phyloP scores from a whole-genome alignment of 2,113 vertebrate species.

The Pica pica region DNA sequence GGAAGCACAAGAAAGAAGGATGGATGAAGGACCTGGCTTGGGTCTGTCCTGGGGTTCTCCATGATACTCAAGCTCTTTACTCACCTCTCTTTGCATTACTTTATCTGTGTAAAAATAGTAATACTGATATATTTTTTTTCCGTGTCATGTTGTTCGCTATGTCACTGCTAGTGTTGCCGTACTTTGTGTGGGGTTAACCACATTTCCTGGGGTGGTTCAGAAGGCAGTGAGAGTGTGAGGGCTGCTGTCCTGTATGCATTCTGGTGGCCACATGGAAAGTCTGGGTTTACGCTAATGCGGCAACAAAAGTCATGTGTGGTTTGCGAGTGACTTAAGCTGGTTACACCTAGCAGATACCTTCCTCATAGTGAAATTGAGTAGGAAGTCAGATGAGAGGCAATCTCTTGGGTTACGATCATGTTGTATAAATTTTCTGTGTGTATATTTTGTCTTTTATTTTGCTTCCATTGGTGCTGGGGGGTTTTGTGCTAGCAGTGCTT shows the following conservation, averaged over 20 bases:
- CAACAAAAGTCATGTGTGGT: background rate
- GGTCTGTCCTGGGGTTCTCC: fast-evolving
- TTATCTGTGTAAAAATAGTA: background rate
- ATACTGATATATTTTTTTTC: background rate
- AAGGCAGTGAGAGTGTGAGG: fast-evolving
- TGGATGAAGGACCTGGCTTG: background rate
- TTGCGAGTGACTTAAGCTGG: background rate
- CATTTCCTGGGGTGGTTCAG: background rate
- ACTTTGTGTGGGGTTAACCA: background rate
- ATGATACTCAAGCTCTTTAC: background rate
- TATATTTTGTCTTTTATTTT: background rate
- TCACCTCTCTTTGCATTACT: background rate
- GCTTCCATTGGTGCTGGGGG: fast-evolving
- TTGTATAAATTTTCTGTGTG: background rate
- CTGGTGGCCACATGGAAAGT: background rate
- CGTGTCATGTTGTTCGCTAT: fast-evolving
- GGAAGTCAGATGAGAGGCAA: background rate
- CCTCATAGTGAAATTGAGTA: background rate
- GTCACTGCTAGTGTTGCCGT: fast-evolving
- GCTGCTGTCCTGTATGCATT: background rate
- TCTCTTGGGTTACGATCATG: background rate
- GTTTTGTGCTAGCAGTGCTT: background rate
- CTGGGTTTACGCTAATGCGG: background rate
- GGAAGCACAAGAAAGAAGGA: background rate
- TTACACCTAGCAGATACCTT: background rate